Percentiles rank a stretch among this genome's conserved stretches.
Conservation (phyloP, 1,140 invertebrate genomes). For the Apis florea region DNA sequence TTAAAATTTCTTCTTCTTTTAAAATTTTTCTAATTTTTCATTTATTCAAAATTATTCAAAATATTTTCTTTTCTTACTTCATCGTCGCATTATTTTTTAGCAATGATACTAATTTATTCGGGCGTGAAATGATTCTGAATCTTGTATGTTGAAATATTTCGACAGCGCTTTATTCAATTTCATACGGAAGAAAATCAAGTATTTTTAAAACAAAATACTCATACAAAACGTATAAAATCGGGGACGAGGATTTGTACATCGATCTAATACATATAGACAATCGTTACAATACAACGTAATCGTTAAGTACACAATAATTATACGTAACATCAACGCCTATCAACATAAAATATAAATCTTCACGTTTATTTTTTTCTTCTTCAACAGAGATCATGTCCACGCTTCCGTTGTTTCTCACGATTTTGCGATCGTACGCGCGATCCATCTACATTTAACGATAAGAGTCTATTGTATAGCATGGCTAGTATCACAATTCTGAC, state of each 20-base stretch:
- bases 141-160: constrained; percentile 15
- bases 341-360: constrained; percentile 76
- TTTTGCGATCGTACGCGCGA: constrained; percentile 17
- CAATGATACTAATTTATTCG: neutral
- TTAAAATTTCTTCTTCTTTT: neutral
- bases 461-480: constrained; percentile 62
- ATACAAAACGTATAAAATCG: constrained; percentile 73
- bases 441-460: constrained; percentile 50
- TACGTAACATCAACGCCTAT: constrained; percentile 55
- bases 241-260: constrained; percentile 67
- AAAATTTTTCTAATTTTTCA: neutral
- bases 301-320: constrained; percentile 60
- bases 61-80: neutral
- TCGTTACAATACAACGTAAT: constrained; percentile 64
- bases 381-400: constrained; percentile 74
- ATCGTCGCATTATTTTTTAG: neutral
- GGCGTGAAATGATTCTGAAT: neutral
- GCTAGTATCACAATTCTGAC: constrained; percentile 78
- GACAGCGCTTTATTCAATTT: constrained; percentile 54
- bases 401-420: constrained; percentile 5
- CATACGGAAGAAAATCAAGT: constrained; percentile 67
- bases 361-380: constrained; percentile 50
- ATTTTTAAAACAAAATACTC: constrained; percentile 81
- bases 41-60: neutral
- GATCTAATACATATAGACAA: constrained; percentile 59